phyloP scores from a whole-genome alignment of 2,113 vertebrate species.

The Toxostoma redivivum region DNA sequence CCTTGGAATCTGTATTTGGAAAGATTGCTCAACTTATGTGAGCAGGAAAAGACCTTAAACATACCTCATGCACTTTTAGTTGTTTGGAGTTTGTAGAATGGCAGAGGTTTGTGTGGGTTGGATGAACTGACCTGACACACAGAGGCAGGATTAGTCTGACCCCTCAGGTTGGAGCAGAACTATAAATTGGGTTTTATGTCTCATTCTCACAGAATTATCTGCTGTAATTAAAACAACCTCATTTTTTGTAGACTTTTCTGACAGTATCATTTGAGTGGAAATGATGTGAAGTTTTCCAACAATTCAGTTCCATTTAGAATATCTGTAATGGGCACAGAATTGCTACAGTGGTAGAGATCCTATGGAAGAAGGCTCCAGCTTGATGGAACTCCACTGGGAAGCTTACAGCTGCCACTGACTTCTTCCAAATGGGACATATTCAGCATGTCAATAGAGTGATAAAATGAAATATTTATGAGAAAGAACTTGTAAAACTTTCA shows the following conservation, averaged over 20 bases:
- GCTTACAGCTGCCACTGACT: background rate
- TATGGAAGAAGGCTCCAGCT: background rate
- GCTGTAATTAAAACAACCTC: background rate
- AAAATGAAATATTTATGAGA: background rate
- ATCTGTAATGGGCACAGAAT: background rate
- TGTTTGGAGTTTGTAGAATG: background rate
- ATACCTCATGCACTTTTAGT: background rate
- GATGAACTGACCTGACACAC: background rate
- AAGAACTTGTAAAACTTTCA: background rate
- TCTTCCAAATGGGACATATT: background rate
- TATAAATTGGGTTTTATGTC: background rate
- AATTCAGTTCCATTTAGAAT: background rate
- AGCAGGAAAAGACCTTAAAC: background rate
- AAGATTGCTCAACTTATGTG: background rate
- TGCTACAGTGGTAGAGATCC: background rate
- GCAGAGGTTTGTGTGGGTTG: background rate
- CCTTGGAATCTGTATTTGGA: background rate
- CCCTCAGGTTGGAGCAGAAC: background rate
- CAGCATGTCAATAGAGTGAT: background rate
- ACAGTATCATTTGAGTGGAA: background rate
- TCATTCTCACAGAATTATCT: background rate
- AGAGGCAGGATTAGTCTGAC: background rate
- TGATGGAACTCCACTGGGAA: background rate
- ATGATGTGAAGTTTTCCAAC: background rate
- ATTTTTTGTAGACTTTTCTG: background rate